Conservation (phyloP, 2,113 vertebrate genomes). For the Anguilla japonica region DNA sequence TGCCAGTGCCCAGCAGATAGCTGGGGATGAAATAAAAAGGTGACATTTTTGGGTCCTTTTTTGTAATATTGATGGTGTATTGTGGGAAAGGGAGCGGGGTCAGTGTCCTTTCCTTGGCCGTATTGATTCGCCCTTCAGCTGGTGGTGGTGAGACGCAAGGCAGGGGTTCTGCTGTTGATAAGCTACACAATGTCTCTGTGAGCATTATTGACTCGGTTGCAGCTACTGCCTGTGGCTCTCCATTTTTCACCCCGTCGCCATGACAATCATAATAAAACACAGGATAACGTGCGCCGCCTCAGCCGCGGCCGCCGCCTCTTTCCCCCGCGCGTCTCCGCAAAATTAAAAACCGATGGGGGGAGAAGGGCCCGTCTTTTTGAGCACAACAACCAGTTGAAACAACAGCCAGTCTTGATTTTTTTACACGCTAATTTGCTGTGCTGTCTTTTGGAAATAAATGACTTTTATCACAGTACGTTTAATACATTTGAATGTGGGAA, state of each 20-base stretch:
- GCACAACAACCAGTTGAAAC: background rate
- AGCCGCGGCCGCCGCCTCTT: conserved; percentile 46
- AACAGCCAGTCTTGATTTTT: background rate
- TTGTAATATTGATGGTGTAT: conserved; percentile 44
- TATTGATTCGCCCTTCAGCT: conserved; percentile 78
- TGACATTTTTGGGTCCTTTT: conserved; percentile 51
- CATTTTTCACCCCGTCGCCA: conserved; percentile 75
- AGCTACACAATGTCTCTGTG: conserved; percentile 73
- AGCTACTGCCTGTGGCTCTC: conserved; percentile 69
- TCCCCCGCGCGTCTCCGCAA: conserved; percentile 7
- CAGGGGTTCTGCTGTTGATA: conserved; percentile 71
- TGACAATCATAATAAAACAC: conserved; percentile 73
- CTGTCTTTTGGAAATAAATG: background rate
- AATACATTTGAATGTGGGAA: background rate
- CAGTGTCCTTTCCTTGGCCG: conserved; percentile 67
- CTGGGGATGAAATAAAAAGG: conserved; percentile 12
- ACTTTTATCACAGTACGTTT: background rate
- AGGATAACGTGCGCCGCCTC: conserved; percentile 49
- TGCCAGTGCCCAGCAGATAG: conserved; percentile 4
- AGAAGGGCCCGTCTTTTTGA: background rate
- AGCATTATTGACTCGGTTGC: conserved; percentile 75
- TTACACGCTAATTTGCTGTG: background rate
- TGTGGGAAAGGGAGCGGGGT: conserved; percentile 64
- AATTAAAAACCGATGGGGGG: conserved; percentile 18
- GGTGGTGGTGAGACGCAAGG: conserved; percentile 64